Evolutionary conservation across 92 coral and sea anemone genomes (phyloP).

Genomic region (Micromussa lordhowensis): DNA sequence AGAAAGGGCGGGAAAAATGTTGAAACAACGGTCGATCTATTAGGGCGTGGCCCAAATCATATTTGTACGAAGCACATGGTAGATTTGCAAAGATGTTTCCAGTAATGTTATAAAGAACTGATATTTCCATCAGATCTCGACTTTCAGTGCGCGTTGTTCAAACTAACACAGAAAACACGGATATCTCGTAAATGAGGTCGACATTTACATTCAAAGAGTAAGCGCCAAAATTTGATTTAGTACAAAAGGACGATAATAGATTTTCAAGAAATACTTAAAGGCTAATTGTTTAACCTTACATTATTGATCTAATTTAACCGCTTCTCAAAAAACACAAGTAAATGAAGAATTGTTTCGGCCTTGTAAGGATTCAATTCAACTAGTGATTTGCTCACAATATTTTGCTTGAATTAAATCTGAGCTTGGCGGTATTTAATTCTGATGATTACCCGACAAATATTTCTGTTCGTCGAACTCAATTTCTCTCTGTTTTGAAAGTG

Average conservation of each 20-base stretch:
- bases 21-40: background rate
- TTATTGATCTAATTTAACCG: background rate
- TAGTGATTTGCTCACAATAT: background rate
- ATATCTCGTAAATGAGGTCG: background rate
- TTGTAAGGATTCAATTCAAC: background rate
- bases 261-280: background rate
- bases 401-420: background rate
- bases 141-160: background rate
- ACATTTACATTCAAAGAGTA: background rate
- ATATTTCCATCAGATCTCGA: background rate
- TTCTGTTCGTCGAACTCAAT: background rate
- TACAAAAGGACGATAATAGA: background rate
- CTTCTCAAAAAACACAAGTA: background rate
- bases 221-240: background rate
- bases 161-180: background rate
- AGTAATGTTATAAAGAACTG: background rate
- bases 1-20: background rate
- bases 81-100: background rate
- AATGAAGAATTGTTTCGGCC: background rate
- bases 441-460: too few species aligned
- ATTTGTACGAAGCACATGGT: background rate
- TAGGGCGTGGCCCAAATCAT: background rate
- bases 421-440: too few species aligned
- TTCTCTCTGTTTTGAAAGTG: background rate
- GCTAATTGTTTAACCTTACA: background rate